Conservation (phyloP, 35 echinoderm and acorn worm species). For the Stichopus chloronotus region DNA sequence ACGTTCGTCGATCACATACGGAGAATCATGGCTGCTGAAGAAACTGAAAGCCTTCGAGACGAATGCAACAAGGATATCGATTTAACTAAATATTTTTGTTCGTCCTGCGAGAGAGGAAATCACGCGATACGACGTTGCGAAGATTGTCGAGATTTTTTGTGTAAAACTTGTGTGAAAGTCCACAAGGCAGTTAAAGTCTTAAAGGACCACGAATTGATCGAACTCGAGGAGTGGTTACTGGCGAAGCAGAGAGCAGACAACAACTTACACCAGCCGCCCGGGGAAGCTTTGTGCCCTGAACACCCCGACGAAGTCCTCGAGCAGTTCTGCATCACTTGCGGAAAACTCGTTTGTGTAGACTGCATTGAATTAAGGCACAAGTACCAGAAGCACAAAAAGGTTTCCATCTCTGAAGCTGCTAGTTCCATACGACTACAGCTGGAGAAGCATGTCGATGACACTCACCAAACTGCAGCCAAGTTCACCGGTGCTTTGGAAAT, state of each 20-base stretch:
- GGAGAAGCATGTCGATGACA: conserved; percentile 61
- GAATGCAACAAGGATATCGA: conserved; percentile 6
- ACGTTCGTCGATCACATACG: conserved; percentile 68
- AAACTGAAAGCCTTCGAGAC: conserved; percentile 26
- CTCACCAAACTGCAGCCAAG: conserved; percentile 79
- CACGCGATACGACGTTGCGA: conserved; percentile 66
- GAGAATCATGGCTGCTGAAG: conserved; percentile 39
- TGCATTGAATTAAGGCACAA: conserved; percentile 77
- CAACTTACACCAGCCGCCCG: conserved; percentile 4
- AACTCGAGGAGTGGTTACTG: conserved; percentile 65
- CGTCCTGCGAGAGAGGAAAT: conserved; percentile 67
- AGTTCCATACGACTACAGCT: conserved; percentile 35
- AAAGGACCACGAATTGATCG: conserved; percentile 61
- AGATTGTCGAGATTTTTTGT: conserved; percentile 84
- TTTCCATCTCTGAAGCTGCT: conserved; percentile 59
- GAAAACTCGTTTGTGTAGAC: conserved; percentile 57
- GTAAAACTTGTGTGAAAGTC: conserved; percentile 70
- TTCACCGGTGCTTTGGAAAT: conserved; percentile 88
- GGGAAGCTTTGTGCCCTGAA: conserved; percentile 54
- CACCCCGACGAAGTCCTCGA: conserved; percentile 68
- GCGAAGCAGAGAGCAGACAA: conserved; percentile 34
- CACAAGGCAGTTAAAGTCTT: conserved; percentile 81
- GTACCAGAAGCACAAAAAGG: conserved; percentile 26
- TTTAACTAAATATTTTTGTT: conserved; percentile 59
- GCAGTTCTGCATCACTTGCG: conserved; percentile 66